Base-by-base conservation (phyloP, 2,113 vertebrate genomes). In the Athene cunicularia region DNA sequence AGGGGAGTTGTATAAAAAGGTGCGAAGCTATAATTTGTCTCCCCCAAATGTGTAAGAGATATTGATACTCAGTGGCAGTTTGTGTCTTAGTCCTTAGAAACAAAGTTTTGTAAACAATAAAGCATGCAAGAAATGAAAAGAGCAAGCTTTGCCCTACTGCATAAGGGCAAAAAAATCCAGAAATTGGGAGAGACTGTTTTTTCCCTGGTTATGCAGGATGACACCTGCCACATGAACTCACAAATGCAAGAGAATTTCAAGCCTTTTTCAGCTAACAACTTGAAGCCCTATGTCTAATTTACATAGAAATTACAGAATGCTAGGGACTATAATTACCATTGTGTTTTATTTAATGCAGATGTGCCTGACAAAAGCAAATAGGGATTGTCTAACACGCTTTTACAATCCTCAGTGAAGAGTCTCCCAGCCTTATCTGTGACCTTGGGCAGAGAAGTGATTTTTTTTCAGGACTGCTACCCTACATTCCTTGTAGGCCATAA, bases 271-370 rank as follows among this genome's bases (percentile, higher is more conserved):
- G 64, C 80, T 91, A 87, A 60, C 66, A 86, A 67, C 77, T 90
- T 91, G 60, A 59, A 93, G 20, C 2, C 32, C 19, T 32, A 26
- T 27, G 14, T 71, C 66, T 71, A 73, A 95, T 96, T 97, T 96
- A 52, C 81, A 90, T 82, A 93, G 88, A 96, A 95, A 86, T 90
- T 76, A 47, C 58, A 41, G 74, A 88, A 91, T 91, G 10, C 3
- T 88, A 30, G 58, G 41, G 63, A 49, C 43, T 14, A 47, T 87
- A 90, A 59, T 93, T 93, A 52, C 60, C 16, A 27, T 47, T 55
- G 18, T 26, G 50, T 88, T 95, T 85, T 82, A 70, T 66, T 96
- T 95, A 75, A 80, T 74, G 60, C 22, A 70, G 50, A 86, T 82
- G 24, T 47, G 17, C 50, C n/a, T 87, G 77, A 73, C 66, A 59